phyloP scores from a whole-genome alignment of 64 coral and sea anemone genomes.

The Montipora efflorescens region DNA sequence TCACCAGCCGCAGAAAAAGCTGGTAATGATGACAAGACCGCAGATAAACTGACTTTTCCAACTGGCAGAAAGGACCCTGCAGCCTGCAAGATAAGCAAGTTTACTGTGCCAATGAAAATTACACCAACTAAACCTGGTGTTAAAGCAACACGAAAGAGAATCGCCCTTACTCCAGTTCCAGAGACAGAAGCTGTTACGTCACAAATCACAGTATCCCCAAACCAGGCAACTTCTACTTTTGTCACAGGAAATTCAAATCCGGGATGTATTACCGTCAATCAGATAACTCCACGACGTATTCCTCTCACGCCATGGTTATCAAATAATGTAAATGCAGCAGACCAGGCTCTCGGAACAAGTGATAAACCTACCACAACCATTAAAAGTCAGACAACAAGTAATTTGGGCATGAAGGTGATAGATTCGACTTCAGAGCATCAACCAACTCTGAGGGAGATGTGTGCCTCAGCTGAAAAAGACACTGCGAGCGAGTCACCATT shows the following conservation, averaged over 20 bases:
- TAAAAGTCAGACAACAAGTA: not conserved
- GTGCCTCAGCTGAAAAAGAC: not conserved
- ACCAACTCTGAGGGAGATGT: not conserved
- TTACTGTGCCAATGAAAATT: constrained; percentile 55
- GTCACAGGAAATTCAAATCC: not conserved
- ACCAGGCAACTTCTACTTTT: not conserved
- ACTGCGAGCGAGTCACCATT: not conserved
- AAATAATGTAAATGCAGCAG: constrained; percentile 30
- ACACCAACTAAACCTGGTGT: constrained; percentile 52
- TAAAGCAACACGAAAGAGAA: constrained; percentile 32
- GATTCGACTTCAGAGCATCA: not conserved
- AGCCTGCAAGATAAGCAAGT: constrained; percentile 36
- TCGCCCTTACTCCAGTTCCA: not conserved
- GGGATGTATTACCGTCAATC: not conserved
- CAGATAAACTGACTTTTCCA: not conserved
- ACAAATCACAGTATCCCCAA: not conserved
- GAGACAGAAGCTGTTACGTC: not conserved
- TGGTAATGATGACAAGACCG: constrained; percentile 14
- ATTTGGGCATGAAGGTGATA: not conserved
- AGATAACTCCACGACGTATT: constrained; percentile 21
- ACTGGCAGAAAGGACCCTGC: constrained; percentile 44
- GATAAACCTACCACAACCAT: not conserved
- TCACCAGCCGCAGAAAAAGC: constrained; percentile 15
- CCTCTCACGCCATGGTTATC: not conserved
- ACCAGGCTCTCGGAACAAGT: not conserved